phyloP scores from a whole-genome alignment of 2,888 invertebrate genomes.

The Hoplodrina blanda region DNA sequence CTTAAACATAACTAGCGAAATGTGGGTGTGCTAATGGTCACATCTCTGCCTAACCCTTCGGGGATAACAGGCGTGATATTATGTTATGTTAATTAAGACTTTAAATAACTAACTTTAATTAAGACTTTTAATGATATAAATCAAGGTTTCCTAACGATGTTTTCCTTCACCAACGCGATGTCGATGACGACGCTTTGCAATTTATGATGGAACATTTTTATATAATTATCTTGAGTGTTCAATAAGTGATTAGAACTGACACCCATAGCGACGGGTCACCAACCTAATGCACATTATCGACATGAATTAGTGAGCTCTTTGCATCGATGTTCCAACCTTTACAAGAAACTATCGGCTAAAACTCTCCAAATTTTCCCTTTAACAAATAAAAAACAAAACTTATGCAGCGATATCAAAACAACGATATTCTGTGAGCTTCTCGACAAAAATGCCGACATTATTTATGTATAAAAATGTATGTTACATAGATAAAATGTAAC shows the following conservation, averaged over 20 bases:
- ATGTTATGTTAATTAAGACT: no score
- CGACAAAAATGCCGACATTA: slow-evolving; percentile 61
- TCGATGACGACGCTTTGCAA: no score
- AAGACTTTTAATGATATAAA: no score
- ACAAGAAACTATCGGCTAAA: slow-evolving; percentile 42
- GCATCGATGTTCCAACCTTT: slow-evolving; percentile 27
- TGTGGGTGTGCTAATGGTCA: no score
- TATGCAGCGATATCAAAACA: slow-evolving; percentile 56
- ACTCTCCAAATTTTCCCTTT: slow-evolving; percentile 43
- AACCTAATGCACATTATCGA: slow-evolving; percentile 23
- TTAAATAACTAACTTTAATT: no score
- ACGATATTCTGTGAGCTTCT: slow-evolving; percentile 48
- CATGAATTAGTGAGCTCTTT: slow-evolving; percentile 33
- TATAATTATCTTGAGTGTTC: slow-evolving; percentile 2
- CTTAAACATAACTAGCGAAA: no score
- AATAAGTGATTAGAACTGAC: background rate
- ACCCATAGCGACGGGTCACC: slow-evolving; percentile 4
- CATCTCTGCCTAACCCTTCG: no score
- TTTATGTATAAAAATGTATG: slow-evolving; percentile 67
- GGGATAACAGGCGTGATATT: no score
- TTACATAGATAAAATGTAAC: slow-evolving; percentile 70
- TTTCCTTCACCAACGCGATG: no score
- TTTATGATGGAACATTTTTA: background rate
- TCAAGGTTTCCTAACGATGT: no score
- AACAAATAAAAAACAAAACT: slow-evolving; percentile 60